Conservation (phyloP, 2,888 invertebrate species). For the Ectropis crepuscularia region DNA sequence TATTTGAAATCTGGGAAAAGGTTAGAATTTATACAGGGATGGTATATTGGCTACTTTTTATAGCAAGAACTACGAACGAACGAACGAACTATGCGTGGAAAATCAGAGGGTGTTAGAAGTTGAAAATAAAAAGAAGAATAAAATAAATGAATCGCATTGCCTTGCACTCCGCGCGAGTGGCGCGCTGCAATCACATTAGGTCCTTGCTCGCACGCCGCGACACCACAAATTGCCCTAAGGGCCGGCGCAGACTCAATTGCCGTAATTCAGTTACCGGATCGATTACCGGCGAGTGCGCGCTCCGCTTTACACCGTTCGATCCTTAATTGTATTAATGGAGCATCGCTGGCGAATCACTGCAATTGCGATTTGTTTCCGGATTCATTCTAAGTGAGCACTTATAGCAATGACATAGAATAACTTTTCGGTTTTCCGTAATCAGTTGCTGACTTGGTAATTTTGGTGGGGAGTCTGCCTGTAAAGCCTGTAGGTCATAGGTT, state of each 20-base stretch:
- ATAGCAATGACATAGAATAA: no score
- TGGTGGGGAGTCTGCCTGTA: no score
- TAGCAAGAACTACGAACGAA: no score
- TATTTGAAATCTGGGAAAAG: no score
- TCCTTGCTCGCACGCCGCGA: conserved; percentile 9
- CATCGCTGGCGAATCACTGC: conserved; percentile 11
- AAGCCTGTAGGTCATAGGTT: no score
- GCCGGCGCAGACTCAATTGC: conserved; percentile 26
- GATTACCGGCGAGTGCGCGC: conserved; percentile 25
- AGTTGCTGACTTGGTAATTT: no score
- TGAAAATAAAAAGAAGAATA: no score
- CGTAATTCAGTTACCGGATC: conserved; percentile 30
- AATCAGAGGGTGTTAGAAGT: no score
- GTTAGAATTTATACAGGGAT: no score
- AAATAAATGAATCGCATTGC: neutral
- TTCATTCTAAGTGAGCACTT: neutral
- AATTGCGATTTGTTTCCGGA: conserved; percentile 12
- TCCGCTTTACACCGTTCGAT: conserved; percentile 19
- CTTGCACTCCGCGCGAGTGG: neutral
- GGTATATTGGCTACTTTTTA: no score
- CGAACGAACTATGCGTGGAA: no score
- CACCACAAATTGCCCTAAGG: conserved; percentile 31
- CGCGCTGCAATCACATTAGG: conserved; percentile 13
- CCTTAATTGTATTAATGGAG: conserved; percentile 17
- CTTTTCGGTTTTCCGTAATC: no score